phyloP scores from a whole-genome alignment of 1,140 invertebrate genomes.

The Hyposmocoma kahamanoa region DNA sequence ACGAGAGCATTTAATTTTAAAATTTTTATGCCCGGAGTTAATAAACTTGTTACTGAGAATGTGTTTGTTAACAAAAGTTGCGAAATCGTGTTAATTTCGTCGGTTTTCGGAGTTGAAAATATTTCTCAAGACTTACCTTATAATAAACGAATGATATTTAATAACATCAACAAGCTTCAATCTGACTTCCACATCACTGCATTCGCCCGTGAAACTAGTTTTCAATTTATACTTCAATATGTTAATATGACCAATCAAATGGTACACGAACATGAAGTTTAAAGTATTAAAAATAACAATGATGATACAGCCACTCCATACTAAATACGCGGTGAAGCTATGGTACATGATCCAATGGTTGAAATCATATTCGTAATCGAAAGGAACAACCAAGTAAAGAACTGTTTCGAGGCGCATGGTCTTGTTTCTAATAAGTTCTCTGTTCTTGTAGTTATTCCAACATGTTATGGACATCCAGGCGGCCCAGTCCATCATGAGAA shows the following conservation, averaged over 20 bases:
- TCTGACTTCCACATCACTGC: constrained; percentile 20
- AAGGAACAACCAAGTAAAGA: constrained; percentile 35
- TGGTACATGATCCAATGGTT: constrained; percentile 26
- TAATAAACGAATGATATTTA: constrained; percentile 37
- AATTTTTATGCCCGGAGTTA: too few species aligned
- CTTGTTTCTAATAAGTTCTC: constrained; percentile 25
- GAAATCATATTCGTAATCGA: constrained; percentile 33
- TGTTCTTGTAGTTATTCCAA: constrained; percentile 11
- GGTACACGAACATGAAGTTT: constrained; percentile 29
- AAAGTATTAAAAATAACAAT: constrained; percentile 27
- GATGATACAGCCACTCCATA: constrained; percentile 13
- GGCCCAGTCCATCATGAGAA: constrained; percentile 20
- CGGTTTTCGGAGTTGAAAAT: too few species aligned
- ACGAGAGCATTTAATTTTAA: too few species aligned
- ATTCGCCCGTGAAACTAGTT: constrained; percentile 15
- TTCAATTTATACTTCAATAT: constrained; percentile 29
- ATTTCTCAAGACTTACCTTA: constrained; percentile 30
- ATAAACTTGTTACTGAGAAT: too few species aligned
- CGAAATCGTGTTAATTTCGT: too few species aligned
- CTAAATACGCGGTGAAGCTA: constrained; percentile 17
- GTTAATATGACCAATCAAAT: constrained; percentile 38
- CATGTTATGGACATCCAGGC: constrained; percentile 17
- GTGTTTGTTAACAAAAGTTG: too few species aligned
- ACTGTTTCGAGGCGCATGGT: constrained; percentile 26
- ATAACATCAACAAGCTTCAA: constrained; percentile 22